phyloP scores from a whole-genome alignment of 2,888 invertebrate genomes.

The Zootermopsis nevadensis region DNA sequence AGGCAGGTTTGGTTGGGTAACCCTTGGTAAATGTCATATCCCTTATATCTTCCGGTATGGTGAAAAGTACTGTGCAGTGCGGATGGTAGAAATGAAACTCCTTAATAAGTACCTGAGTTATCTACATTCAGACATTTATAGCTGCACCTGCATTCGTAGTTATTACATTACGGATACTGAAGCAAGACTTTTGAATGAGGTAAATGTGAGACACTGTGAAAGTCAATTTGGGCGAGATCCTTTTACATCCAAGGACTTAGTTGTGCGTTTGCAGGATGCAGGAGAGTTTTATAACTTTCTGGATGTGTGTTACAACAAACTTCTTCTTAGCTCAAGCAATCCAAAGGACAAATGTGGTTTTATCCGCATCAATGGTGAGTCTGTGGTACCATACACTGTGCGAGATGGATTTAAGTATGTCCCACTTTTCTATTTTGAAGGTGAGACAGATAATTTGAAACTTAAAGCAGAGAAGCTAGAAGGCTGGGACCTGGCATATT shows the following conservation, averaged over 20 bases:
- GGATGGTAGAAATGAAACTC: conserved; percentile 92
- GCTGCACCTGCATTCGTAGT: conserved; percentile 90
- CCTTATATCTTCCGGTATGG: conserved; percentile 88
- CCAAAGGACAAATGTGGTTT: conserved; percentile 86
- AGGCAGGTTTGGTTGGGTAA: conserved; percentile 88
- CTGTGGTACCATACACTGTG: conserved; percentile 92
- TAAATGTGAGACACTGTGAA: conserved; percentile 92
- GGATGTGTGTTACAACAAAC: conserved; percentile 88
- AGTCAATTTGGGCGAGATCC: conserved; percentile 88
- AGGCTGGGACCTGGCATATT: conserved; percentile 92
- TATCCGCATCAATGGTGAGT: conserved; percentile 91
- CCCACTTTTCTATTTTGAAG: conserved; percentile 90
- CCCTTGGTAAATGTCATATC: conserved; percentile 85
- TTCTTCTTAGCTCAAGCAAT: conserved; percentile 77
- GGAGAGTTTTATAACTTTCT: conserved; percentile 91
- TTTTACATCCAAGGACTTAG: conserved; percentile 87
- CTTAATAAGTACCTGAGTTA: conserved; percentile 89
- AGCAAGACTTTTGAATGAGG: conserved; percentile 89
- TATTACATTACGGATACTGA: conserved; percentile 94
- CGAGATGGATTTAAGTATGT: conserved; percentile 87
- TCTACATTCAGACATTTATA: conserved; percentile 89
- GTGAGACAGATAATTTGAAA: conserved; percentile 87
- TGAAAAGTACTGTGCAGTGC: conserved; percentile 91
- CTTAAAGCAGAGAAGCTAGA: conserved; percentile 87
- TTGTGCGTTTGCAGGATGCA: conserved; percentile 89